Percentiles rank a stretch among this genome's conserved stretches.
Evolutionary conservation across 2,888 invertebrate species (phyloP).

Genomic region (Heliconius cydno): DNA sequence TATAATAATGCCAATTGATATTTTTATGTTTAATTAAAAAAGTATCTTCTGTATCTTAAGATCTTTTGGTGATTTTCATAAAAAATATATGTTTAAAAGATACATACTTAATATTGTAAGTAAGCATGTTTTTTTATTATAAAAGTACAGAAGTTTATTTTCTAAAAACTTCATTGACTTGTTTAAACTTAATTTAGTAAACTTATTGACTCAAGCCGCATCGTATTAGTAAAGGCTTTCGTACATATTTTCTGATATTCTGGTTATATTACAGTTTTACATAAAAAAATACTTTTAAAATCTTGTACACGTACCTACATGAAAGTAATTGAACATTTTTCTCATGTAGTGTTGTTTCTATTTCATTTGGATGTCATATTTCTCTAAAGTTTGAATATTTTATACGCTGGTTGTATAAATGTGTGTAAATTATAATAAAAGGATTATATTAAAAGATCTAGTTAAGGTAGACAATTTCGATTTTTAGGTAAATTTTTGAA

Average conservation of each 20-base stretch:
- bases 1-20: not conserved
- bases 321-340: not conserved
- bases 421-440: conserved; percentile 10
- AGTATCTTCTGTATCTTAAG: not conserved
- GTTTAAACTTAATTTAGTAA: too few species aligned
- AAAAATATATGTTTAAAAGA: not conserved
- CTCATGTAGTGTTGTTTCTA: not conserved
- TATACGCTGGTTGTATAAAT: conserved; percentile 38
- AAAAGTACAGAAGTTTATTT: not conserved
- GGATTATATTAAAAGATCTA: not conserved
- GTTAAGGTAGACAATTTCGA: conserved; percentile 21
- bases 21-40: not conserved
- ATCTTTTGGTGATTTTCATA: not conserved
- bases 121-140: conserved; percentile 1
- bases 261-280: not conserved
- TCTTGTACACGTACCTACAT: not conserved
- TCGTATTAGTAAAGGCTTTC: too few species aligned
- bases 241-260: not conserved
- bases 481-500: conserved; percentile 18
- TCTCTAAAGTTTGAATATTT: not conserved
- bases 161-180: not conserved
- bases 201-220: too few species aligned
- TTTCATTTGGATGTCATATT: not conserved
- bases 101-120: not conserved
- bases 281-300: not conserved